A percentile compares a stretch with the other conserved stretches of the same genome.
These are phyloP conservation scores for Aphelinus atriplicis DNA, from an alignment of 1,140 invertebrate species.

Conservation along the genomic window DNA sequence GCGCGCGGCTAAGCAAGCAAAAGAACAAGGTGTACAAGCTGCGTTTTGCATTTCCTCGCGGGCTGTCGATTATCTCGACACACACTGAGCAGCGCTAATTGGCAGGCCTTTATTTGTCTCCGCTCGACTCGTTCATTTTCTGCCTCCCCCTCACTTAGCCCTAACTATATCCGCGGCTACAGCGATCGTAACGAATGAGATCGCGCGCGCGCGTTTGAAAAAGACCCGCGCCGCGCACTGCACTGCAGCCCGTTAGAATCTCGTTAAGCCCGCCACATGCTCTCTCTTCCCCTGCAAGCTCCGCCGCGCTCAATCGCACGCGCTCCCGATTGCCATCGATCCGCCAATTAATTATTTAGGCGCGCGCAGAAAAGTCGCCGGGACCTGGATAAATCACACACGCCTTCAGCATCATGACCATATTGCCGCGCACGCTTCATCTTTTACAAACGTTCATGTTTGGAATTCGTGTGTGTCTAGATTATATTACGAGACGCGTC, in stretches of 20 bases:
- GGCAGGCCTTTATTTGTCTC: slow-evolving; percentile 45
- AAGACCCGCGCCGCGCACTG: too few relatives aligned
- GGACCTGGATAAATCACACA: background rate
- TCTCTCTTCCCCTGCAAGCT: background rate
- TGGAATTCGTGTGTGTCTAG: too few relatives aligned
- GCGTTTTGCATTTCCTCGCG: background rate
- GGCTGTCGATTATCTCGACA: slow-evolving; percentile 43
- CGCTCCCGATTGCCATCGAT: background rate
- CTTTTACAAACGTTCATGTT: too few relatives aligned
- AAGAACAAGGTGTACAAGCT: slow-evolving; percentile 6
- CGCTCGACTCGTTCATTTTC: slow-evolving; percentile 5
- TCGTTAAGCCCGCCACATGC: slow-evolving; percentile 38
- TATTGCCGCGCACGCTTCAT: too few relatives aligned
- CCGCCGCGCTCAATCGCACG: too few relatives aligned
- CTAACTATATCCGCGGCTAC: slow-evolving; percentile 26
- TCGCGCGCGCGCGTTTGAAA: slow-evolving; percentile 23
- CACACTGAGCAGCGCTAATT: slow-evolving; percentile 48
- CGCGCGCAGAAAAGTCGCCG: background rate
- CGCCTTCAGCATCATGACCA: too few relatives aligned
- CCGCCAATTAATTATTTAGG: slow-evolving; percentile 28
- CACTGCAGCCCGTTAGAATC: slow-evolving; percentile 46
- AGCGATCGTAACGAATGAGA: slow-evolving; percentile 45
- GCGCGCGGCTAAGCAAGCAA: background rate
- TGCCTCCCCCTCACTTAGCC: slow-evolving; percentile 29
- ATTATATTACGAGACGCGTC: too few relatives aligned